Percentiles rank a stretch among this genome's conserved stretches.
Conservation (phyloP, 2,113 vertebrate genomes). For the Pyrgilauda ruficollis region DNA sequence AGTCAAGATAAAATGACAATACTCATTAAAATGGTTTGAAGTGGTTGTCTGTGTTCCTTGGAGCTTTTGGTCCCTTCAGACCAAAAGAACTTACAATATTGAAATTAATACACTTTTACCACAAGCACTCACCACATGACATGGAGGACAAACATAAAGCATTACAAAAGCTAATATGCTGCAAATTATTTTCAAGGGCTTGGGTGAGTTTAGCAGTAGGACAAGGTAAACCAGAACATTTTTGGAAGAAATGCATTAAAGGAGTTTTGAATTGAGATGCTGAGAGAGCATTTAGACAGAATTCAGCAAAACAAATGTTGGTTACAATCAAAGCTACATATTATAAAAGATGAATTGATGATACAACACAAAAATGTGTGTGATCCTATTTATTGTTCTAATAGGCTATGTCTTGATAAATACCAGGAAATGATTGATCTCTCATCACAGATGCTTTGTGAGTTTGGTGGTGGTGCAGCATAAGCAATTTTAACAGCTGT, state of each 20-base stretch:
- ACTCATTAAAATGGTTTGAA: conserved; percentile 38
- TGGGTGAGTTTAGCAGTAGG: background rate
- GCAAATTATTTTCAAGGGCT: conserved; percentile 23
- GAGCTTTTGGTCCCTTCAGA: background rate
- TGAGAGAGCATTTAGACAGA: background rate
- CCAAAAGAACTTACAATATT: conserved; percentile 24
- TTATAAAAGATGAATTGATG: conserved; percentile 23
- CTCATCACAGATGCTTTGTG: conserved; percentile 51
- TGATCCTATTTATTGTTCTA: conserved; percentile 6
- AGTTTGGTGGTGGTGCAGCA: conserved; percentile 39
- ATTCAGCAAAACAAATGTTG: conserved; percentile 26
- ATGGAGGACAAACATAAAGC: background rate
- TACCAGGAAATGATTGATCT: conserved; percentile 58
- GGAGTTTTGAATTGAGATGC: conserved; percentile 24
- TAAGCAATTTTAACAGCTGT: conserved; percentile 54
- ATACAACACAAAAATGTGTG: conserved; percentile 15
- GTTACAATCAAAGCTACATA: conserved; percentile 11
- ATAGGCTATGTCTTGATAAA: background rate
- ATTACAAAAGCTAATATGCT: background rate
- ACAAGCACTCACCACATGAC: background rate
- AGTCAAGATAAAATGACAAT: conserved; percentile 28
- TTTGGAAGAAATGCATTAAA: conserved; percentile 24
- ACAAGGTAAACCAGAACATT: conserved; percentile 42
- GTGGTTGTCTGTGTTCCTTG: background rate
- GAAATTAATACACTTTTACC: conserved; percentile 26